Conservation (phyloP, 2,113 vertebrate genomes). For the Amblyopsis rosae region DNA sequence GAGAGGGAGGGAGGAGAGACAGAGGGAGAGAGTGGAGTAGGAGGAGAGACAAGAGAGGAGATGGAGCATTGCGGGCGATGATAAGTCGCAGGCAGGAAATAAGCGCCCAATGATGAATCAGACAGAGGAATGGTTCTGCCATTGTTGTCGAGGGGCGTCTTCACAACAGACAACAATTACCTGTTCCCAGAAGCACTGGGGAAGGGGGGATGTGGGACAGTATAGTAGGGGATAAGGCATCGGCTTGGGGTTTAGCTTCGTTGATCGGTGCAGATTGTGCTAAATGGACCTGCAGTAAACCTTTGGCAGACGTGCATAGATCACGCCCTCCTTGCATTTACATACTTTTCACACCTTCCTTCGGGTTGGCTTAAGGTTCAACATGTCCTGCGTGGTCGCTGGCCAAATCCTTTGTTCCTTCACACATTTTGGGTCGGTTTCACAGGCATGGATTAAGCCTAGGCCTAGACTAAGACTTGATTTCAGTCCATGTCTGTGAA, state of each 20-base stretch:
- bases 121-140: slow-evolving; percentile 71
- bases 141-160: slow-evolving; percentile 74
- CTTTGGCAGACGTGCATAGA: slow-evolving; percentile 79
- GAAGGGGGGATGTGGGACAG: slow-evolving; percentile 10
- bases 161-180: slow-evolving; percentile 79
- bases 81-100: slow-evolving; percentile 70
- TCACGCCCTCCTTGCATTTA: slow-evolving; percentile 44
- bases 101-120: slow-evolving; percentile 75
- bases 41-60: slow-evolving; percentile 41
- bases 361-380: not conserved
- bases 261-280: slow-evolving; percentile 86
- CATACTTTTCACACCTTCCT: not conserved
- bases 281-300: slow-evolving; percentile 91
- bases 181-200: slow-evolving; percentile 62
- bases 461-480: too few relatives aligned
- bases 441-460: too few relatives aligned
- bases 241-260: slow-evolving; percentile 63
- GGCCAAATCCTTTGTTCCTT: too few relatives aligned
- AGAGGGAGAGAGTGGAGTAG: slow-evolving; percentile 6
- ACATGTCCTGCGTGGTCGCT: too few relatives aligned
- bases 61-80: slow-evolving; percentile 61
- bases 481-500: too few relatives aligned
- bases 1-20: slow-evolving; percentile 17
- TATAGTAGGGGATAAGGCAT: slow-evolving; percentile 18
- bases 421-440: too few relatives aligned